Base-by-base conservation (phyloP, 1,140 invertebrate genomes). In the Caenorhabditis latens region DNA sequence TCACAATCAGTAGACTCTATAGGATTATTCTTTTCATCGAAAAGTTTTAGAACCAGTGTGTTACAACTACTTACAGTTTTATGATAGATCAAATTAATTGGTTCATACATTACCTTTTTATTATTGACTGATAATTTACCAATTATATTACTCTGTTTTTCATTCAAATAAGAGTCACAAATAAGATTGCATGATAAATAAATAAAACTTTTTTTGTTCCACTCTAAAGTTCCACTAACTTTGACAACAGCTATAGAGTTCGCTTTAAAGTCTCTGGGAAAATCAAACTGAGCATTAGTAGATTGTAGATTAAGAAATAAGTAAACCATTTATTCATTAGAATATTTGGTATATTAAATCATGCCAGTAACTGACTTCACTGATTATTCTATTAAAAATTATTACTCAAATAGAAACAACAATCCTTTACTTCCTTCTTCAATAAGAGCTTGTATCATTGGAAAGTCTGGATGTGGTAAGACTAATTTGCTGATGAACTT, bases 401-500 rank as follows among this genome's bases (percentile, higher is more conserved):
- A 67, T 86, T 86, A 86, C 19, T 83, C 85, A 32, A 53, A 55
- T 16, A 79, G 85, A 55, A 86, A 86, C 40, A 86, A 86, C n/a
- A 86, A 86, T 85, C 32, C 58, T n/a, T n/a, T n/a, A 19, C 84
- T 86, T 21, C 85, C 85, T 67, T 42, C 6, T 42, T 82, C 67
- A 57, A 85, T 86, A 67, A 86, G 85, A 86, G 85, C 32, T 55
- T 86, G 85, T 86, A 86, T 86, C 11, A 86, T 86, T 14, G 85
- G 85, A 83, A 86, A 86, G 42, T 83, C 67, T 82, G 85, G 85
- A 53, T 86, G 85, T 86, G 85, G 85, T n/a, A 86, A 86, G 40
- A 86, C 85, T 83, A 86, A 82, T 40, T 55, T 83, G 5, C 19
- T 86, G 55, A 90, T 89, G 84, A 89, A 89, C 83, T 90, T 89